A percentile compares a stretch with the other conserved stretches of the same genome.
phyloP scores from a whole-genome alignment of 2,888 invertebrate species.

The Cacoxenus indagator region DNA sequence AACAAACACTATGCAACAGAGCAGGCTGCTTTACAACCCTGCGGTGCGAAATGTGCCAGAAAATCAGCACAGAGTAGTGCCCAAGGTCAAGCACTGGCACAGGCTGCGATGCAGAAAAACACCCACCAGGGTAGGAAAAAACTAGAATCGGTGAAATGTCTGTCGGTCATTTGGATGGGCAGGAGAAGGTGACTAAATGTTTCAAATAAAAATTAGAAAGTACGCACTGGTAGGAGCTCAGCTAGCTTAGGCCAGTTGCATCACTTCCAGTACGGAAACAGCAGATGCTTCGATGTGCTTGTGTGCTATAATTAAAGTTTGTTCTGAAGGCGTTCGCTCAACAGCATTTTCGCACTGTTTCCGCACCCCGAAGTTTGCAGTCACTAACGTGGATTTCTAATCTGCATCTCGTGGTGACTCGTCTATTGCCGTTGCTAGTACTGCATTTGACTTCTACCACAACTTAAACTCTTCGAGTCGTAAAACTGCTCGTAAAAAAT shows the following conservation, averaged over 20 bases:
- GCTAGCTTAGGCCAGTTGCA: background rate
- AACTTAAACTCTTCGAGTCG: no score
- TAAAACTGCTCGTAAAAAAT: no score
- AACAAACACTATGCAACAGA: background rate
- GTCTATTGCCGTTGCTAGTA: no score
- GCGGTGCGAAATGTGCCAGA: background rate
- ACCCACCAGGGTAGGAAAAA: background rate
- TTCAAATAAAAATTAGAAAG: conserved; percentile 60
- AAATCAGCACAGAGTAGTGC: conserved; percentile 5
- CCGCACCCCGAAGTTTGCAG: no score
- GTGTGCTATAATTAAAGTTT: no score
- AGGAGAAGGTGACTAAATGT: background rate
- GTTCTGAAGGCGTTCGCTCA: no score
- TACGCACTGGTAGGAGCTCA: conserved; percentile 50
- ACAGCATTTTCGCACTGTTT: no score
- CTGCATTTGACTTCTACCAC: no score
- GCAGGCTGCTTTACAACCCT: background rate
- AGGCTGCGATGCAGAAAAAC: background rate
- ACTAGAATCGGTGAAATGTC: background rate
- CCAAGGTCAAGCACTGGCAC: background rate
- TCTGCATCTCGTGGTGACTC: no score
- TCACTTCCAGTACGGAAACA: background rate
- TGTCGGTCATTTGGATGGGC: background rate
- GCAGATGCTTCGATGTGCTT: no score
- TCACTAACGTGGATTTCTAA: no score